A percentile compares a stretch with the other conserved stretches of the same genome.
phyloP scores from a whole-genome alignment of 2,888 invertebrate genomes.

The Amphipoea lucens region DNA sequence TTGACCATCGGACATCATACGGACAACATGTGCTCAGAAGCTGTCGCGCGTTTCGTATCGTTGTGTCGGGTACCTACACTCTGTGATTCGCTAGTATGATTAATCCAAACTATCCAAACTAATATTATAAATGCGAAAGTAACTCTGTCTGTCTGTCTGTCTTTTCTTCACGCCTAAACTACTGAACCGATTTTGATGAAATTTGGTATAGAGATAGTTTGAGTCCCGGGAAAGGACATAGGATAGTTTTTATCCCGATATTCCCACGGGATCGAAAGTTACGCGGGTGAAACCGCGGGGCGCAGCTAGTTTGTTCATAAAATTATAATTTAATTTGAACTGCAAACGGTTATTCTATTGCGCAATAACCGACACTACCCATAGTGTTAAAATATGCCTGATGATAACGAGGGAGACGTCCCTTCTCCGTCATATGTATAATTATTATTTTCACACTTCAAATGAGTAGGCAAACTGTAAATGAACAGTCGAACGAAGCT shows the following conservation, averaged over 20 bases:
- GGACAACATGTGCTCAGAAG: neutral
- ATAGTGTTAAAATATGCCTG: neutral
- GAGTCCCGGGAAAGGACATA: too few relatives aligned
- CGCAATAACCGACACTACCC: neutral
- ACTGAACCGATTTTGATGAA: too few relatives aligned
- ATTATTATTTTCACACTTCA: neutral
- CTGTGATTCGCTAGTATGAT: neutral
- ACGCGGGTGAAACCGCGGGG: too few relatives aligned
- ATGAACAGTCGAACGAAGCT: slow-evolving; percentile 13
- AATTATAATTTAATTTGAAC: neutral
- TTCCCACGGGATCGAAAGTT: too few relatives aligned
- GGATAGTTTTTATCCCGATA: too few relatives aligned
- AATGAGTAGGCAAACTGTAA: neutral
- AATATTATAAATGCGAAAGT: too few relatives aligned
- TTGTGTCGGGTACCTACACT: neutral
- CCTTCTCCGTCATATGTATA: neutral
- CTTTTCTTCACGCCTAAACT: too few relatives aligned
- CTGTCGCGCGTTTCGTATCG: neutral
- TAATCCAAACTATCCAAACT: too few relatives aligned
- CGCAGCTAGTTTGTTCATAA: neutral
- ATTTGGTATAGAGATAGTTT: too few relatives aligned
- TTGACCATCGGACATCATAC: neutral
- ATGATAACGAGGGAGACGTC: neutral
- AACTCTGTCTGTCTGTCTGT: too few relatives aligned
- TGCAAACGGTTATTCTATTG: neutral